These are phyloP conservation scores for Anthrax anthrax DNA, from an alignment of 2,888 invertebrate species.

Conservation along the genomic window DNA sequence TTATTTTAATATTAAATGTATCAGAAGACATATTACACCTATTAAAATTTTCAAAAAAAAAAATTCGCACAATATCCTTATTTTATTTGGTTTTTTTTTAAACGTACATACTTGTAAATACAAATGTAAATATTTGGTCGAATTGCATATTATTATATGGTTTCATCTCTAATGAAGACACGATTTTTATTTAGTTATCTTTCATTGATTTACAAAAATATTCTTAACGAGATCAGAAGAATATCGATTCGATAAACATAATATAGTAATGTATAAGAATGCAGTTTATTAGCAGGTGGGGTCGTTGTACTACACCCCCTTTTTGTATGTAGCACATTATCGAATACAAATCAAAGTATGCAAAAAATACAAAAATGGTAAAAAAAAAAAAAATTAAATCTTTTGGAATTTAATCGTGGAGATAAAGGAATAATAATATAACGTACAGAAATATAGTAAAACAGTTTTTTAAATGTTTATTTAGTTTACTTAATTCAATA, in stretches of 20 bases:
- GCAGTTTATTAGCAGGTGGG: not conserved
- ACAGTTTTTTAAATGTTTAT: not conserved
- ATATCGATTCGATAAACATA: not conserved
- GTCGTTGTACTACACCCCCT: not conserved
- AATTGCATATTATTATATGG: too few relatives aligned
- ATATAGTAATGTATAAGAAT: not conserved
- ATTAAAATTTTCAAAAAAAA: too few relatives aligned
- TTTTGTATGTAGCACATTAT: not conserved
- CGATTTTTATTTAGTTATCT: not conserved
- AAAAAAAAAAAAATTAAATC: not conserved
- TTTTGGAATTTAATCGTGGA: constrained; percentile 9
- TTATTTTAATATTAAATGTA: too few relatives aligned
- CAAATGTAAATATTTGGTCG: too few relatives aligned
- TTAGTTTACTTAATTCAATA: constrained; percentile 6
- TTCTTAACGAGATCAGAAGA: not conserved
- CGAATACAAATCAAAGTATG: too few relatives aligned
- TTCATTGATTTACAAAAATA: not conserved
- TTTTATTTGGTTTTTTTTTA: too few relatives aligned
- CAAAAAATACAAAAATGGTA: not conserved
- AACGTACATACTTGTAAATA: too few relatives aligned
- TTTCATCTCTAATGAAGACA: not conserved
- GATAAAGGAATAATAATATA: constrained; percentile 10
- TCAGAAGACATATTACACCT: too few relatives aligned
- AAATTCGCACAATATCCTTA: too few relatives aligned
- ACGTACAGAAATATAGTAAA: not conserved